phyloP scores from a whole-genome alignment of 1,140 invertebrate species.

The Caenorhabditis brenneri region DNA sequence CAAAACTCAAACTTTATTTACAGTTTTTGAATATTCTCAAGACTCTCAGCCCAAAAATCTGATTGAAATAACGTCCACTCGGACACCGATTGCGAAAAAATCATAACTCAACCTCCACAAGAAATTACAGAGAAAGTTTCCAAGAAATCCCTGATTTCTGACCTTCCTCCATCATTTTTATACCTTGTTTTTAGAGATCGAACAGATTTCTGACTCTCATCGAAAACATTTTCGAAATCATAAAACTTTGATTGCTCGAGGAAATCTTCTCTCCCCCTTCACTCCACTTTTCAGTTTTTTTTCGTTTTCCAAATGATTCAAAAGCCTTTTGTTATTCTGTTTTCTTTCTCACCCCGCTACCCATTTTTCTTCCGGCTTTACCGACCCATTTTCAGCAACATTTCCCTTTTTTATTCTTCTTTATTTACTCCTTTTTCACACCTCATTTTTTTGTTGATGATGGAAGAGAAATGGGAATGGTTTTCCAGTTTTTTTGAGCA shows the following conservation, averaged over 20 bases:
- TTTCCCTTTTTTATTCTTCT: too few species aligned
- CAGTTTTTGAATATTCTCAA: too few species aligned
- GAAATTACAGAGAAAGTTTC: too few species aligned
- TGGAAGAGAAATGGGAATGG: neutral
- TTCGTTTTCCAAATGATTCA: neutral
- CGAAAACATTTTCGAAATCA: neutral
- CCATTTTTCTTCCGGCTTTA: neutral
- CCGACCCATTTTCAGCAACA: neutral
- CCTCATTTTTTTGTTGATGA: neutral
- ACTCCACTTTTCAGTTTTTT: neutral
- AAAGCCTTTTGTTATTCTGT: neutral
- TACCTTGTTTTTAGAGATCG: neutral
- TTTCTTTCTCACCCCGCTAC: too few species aligned
- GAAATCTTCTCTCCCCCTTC: neutral
- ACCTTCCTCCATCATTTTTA: too few species aligned
- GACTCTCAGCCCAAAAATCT: too few species aligned
- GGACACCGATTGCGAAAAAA: too few species aligned
- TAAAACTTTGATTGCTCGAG: conserved; percentile 6
- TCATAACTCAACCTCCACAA: too few species aligned
- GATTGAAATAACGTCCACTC: too few species aligned
- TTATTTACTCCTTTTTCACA: neutral
- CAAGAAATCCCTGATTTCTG: too few species aligned
- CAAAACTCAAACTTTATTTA: too few species aligned
- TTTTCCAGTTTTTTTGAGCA: too few species aligned
- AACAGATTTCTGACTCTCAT: neutral